phyloP scores from a whole-genome alignment of 2,113 vertebrate genomes.

The Indicator maculatus region DNA sequence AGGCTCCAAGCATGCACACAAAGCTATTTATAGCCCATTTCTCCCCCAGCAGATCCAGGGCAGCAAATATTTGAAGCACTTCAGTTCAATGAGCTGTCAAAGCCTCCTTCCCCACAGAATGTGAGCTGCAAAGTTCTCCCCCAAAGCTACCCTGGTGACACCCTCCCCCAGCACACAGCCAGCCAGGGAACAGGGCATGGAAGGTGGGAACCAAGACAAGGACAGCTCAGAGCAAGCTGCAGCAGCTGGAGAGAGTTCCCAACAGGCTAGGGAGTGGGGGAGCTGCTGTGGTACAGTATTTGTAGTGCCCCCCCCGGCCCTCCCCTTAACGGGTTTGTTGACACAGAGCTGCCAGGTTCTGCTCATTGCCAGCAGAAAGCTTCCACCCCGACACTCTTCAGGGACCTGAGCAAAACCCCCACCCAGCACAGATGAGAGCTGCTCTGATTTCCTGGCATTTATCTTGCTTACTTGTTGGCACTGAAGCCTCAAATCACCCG shows the following conservation, averaged over 20 bases:
- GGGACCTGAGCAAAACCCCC: neutral
- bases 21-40: conserved; percentile 29
- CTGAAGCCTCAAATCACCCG: neutral
- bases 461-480: neutral
- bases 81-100: neutral
- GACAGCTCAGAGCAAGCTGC: neutral
- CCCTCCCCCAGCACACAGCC: neutral
- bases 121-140: neutral
- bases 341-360: neutral
- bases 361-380: neutral
- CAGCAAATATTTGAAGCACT: conserved; percentile 17
- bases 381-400: fast-evolving
- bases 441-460: neutral
- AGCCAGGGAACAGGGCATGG: neutral
- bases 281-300: neutral
- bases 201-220: neutral
- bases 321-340: neutral
- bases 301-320: neutral
- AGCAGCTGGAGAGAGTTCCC: neutral
- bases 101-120: neutral
- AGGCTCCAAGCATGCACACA: neutral
- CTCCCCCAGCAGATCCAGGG: neutral
- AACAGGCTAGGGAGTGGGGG: neutral
- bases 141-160: neutral
- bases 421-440: neutral